Conservation (phyloP, 2,888 invertebrate species). For the Ormyrus nitidulus region DNA sequence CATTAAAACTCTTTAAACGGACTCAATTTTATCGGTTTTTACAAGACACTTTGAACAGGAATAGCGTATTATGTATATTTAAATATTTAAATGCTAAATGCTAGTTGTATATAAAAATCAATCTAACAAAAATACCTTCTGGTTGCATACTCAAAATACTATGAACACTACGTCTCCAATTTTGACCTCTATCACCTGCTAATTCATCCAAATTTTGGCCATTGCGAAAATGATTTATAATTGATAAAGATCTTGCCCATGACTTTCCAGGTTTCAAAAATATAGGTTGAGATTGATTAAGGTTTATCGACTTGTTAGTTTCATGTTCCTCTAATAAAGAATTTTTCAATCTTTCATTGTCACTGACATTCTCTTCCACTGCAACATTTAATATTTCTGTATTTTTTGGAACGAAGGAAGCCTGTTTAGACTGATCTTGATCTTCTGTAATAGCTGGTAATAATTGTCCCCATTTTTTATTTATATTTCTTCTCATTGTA, state of each 20-base stretch:
- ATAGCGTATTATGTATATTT: no score
- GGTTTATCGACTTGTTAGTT: constrained; percentile 21
- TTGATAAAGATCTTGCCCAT: constrained; percentile 82
- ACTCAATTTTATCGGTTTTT: no score
- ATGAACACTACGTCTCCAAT: constrained; percentile 78
- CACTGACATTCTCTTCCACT: background rate
- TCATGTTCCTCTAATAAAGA: constrained; percentile 18
- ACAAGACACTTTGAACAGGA: no score
- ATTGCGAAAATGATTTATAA: constrained; percentile 77
- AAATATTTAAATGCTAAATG: no score
- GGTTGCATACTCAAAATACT: constrained; percentile 78
- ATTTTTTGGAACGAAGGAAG: background rate
- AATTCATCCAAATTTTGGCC: constrained; percentile 75
- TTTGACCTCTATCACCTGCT: constrained; percentile 76
- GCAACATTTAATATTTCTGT: background rate
- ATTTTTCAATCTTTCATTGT: constrained; percentile 47
- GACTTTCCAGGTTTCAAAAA: constrained; percentile 81
- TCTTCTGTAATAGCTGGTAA: constrained; percentile 43
- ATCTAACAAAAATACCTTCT: constrained; percentile 69
- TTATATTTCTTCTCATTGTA: constrained; percentile 59
- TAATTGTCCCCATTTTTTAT: constrained; percentile 56
- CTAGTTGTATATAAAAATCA: no score
- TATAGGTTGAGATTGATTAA: constrained; percentile 62
- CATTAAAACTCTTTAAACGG: no score
- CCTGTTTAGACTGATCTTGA: constrained; percentile 10